Base-by-base conservation (phyloP, 2,113 vertebrate genomes). In the Turdus rufiventris region DNA sequence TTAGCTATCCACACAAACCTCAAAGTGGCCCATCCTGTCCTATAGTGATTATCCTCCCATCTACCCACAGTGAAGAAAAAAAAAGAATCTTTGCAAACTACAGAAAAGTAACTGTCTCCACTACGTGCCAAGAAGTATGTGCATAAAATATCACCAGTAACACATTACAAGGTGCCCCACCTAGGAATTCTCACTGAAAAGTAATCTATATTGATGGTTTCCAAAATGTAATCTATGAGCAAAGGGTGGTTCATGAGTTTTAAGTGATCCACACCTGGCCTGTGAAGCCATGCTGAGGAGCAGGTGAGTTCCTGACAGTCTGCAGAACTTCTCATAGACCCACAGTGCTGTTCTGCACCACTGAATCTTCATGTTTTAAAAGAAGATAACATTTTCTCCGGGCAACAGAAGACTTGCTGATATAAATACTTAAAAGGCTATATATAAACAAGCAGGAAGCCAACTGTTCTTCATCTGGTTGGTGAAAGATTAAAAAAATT, bases 331-430 rank as follows among this genome's bases (percentile, higher is more conserved):
- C 81, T 56, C 8, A 2, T 8, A 53, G 42, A 66, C 45, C n/a
- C 38, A 47, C 0, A 25, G 23, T 36, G 28, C 25, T 65, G 34
- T 60, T n/a, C 60, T 73, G n/a, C 26, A 68, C 26, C 13, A 31
- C 1, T 56, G 14, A 2, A 1, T 23, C 60, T 68, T 68, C 0
- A 0, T 43, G 23, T 81, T 81, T 88, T 65, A n/a, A 54, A 80
- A 54, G 8, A 79, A 50, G 7, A 10, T 47, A 50, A 18, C 36
- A 1, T 81, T 80, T 81, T 73, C 36, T 77, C 33, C 42, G 78
- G 43, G 40, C 47, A 85, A 45, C 38, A 63, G 40, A 84, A 68
- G 13, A 8, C 20, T 88, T 91, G 34, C 29, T 77, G 57, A 56
- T 28, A 56, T 34, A 73, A 73, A 56, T 31, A 65, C 17, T 28